These are phyloP conservation scores for Gonocerus acuteangulatus DNA, from an alignment of 2,888 invertebrate species.

Conservation along the genomic window DNA sequence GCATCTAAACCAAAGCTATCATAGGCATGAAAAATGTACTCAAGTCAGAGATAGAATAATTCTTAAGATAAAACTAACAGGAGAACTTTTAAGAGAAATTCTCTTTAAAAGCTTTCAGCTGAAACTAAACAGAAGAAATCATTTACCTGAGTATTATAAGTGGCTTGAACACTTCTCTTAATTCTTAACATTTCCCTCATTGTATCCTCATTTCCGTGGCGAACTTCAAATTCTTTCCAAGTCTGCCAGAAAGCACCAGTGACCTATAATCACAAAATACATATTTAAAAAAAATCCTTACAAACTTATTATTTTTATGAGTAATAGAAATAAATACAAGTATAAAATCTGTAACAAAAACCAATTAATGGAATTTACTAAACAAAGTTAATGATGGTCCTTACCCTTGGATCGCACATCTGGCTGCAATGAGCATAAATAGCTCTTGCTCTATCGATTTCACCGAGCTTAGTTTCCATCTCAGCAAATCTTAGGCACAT, in stretches of 20 bases:
- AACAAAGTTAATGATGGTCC: slow-evolving; percentile 23
- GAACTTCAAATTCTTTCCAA: slow-evolving; percentile 99
- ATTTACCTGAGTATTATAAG: slow-evolving; percentile 88
- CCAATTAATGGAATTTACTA: not conserved
- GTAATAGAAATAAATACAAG: not conserved
- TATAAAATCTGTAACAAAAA: not conserved
- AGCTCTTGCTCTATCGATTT: slow-evolving; percentile 93
- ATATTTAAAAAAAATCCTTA: no score
- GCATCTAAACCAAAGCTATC: no score
- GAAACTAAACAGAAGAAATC: no score
- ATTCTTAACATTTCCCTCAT: slow-evolving; percentile 98
- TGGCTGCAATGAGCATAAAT: slow-evolving; percentile 98
- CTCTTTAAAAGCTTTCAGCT: no score
- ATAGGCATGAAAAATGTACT: no score
- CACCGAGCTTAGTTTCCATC: slow-evolving; percentile 95
- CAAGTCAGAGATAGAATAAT: no score
- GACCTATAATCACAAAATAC: slow-evolving; percentile 43
- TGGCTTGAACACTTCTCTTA: slow-evolving; percentile 93
- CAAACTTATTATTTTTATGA: no score
- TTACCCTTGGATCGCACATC: slow-evolving; percentile 94
- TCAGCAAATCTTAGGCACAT: slow-evolving; percentile 96
- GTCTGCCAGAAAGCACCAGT: slow-evolving; percentile 94
- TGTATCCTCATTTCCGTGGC: slow-evolving; percentile 98
- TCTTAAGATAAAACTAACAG: no score
- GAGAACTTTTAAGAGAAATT: no score